A percentile compares a stretch with the other conserved stretches of the same genome.
These are phyloP conservation scores for Apogon hyalosoma DNA, from an alignment of 2,797 vertebrate species.

Conservation along the genomic window DNA sequence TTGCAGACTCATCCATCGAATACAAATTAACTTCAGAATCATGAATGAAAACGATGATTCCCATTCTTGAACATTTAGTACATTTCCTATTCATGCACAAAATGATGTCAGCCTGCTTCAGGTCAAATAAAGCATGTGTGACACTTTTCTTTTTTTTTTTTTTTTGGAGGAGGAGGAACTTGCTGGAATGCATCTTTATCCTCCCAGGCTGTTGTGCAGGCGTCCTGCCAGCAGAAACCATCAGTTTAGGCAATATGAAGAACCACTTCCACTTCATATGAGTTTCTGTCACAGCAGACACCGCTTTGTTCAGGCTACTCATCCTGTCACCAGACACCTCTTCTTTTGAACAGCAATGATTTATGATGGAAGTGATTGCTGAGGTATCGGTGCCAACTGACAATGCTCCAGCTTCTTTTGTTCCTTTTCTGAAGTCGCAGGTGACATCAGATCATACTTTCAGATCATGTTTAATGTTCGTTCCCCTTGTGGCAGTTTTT, in stretches of 20 bases:
- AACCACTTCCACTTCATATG: conserved; percentile 31
- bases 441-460: conserved; percentile 64
- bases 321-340: conserved; percentile 83
- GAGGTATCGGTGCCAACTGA: conserved; percentile 83
- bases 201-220: conserved; percentile 7
- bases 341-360: conserved; percentile 71
- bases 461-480: conserved; percentile 48
- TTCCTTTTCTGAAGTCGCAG: conserved; percentile 46
- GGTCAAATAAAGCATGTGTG: conserved; percentile 9
- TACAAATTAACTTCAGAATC: neutral
- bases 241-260: conserved; percentile 5
- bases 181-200: conserved; percentile 8
- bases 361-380: conserved; percentile 84
- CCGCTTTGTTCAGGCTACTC: conserved; percentile 60
- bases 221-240: conserved; percentile 36
- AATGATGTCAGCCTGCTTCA: conserved; percentile 2
- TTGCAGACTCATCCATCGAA: too few species aligned
- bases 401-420: conserved; percentile 62
- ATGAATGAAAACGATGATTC: neutral
- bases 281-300: conserved; percentile 61
- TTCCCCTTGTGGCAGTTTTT: conserved; percentile 41
- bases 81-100: neutral
- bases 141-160: conserved; percentile 3
- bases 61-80: neutral
- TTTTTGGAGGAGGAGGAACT: neutral